Evolutionary conservation across 37 sponge, comb jelly and placozoan genomes (phyloP).

Genomic region (Amphimedon queenslandica): DNA sequence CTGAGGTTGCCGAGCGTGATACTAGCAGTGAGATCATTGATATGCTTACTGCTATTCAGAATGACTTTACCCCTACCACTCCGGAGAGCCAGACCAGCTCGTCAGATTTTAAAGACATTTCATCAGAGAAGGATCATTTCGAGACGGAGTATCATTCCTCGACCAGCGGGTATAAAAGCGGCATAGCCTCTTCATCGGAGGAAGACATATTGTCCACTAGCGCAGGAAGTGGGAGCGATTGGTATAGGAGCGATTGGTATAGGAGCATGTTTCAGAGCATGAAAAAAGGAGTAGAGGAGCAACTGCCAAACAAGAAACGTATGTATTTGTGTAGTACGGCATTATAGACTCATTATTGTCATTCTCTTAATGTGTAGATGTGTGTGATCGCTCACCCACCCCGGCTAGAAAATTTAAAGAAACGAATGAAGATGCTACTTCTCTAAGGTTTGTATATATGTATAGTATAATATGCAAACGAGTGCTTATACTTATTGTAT

Average conservation of each 20-base stretch:
- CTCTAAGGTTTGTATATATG: too few species aligned
- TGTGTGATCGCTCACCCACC: background rate
- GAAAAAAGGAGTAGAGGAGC: slow-evolving; percentile 31
- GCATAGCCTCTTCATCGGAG: background rate
- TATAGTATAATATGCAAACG: too few species aligned
- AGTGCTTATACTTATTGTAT: too few species aligned
- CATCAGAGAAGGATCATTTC: too few species aligned
- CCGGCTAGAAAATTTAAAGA: background rate
- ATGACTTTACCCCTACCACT: background rate
- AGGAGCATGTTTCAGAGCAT: slow-evolving; percentile 39
- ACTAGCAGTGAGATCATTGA: background rate
- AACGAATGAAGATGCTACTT: too few species aligned
- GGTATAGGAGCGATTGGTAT: slow-evolving; percentile 54
- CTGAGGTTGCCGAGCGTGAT: background rate
- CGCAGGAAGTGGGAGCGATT: slow-evolving; percentile 6
- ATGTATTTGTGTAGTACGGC: background rate
- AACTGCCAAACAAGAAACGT: slow-evolving; percentile 16
- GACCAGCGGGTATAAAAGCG: background rate
- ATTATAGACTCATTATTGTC: background rate
- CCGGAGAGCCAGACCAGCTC: background rate
- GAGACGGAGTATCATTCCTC: background rate
- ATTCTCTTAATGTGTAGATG: background rate
- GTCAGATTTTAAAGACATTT: too few species aligned
- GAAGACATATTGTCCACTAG: background rate
- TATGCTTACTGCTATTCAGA: background rate